A percentile compares a stretch with the other conserved stretches of the same genome.
phyloP scores from a whole-genome alignment of 2,888 invertebrate genomes.

The Acanthacorydalis orientalis region DNA sequence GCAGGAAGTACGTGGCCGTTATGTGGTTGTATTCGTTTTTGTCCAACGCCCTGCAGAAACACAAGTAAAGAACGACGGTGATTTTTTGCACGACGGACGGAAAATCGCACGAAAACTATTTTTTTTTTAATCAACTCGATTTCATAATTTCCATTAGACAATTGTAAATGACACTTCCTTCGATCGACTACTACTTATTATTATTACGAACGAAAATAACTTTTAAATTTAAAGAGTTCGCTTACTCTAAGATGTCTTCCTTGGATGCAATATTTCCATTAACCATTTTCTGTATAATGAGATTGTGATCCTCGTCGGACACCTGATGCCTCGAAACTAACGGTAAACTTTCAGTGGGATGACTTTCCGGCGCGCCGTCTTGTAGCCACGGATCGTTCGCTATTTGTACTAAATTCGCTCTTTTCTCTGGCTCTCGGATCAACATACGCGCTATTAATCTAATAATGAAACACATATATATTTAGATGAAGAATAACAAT shows the following conservation, averaged over 20 bases:
- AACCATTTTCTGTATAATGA: constrained; percentile 91
- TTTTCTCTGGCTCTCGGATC: constrained; percentile 79
- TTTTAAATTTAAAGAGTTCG: constrained; percentile 10
- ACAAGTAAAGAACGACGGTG: background rate
- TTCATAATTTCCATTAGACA: no score
- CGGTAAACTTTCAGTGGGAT: constrained; percentile 48
- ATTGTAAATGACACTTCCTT: no score
- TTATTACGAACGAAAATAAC: background rate
- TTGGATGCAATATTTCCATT: constrained; percentile 87
- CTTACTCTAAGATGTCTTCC: constrained; percentile 82
- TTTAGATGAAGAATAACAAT: background rate
- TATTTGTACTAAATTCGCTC: constrained; percentile 79
- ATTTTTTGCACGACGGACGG: no score
- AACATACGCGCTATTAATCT: constrained; percentile 87
- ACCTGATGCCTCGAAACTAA: constrained; percentile 80
- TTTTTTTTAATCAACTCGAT: background rate
- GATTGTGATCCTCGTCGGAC: constrained; percentile 77
- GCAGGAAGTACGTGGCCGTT: constrained; percentile 92
- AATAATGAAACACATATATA: constrained; percentile 11
- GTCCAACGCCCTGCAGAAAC: constrained; percentile 55
- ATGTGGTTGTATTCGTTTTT: constrained; percentile 96
- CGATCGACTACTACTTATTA: constrained; percentile 3
- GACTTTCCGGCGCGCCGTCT: constrained; percentile 32
- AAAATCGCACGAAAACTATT: no score
- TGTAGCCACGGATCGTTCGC: constrained; percentile 71